Base-by-base conservation (phyloP, 37 sponge, comb jelly and placozoan genomes). In the Sycon ciliatum region DNA sequence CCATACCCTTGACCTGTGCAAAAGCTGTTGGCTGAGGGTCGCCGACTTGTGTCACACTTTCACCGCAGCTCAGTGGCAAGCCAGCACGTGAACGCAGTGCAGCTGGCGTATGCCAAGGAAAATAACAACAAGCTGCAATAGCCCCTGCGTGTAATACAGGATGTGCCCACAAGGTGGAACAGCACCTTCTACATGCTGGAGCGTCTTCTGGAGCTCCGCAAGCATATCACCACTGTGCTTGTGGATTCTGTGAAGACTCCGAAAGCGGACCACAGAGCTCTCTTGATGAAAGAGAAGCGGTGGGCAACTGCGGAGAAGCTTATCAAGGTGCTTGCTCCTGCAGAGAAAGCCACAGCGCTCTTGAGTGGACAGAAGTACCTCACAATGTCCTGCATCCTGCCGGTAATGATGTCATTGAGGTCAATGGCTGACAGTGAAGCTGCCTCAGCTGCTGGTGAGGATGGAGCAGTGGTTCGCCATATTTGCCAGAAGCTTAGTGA, bases 301-400 rank as follows among this genome's bases (percentile, higher is more conserved):
- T 57, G 58, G 58, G 9, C 28, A 6, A 27, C 28, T 4, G 58
- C 58, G 24, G 7, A 57, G 58, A 30, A 57, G 24, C 58, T 57
- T 4, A 30, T 57, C 28, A 57, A 57, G 7, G 58, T 57, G 58
- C 58, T 57, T 4, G 28, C 7, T 57, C 58, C 58, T 29, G 58
- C 58, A 57, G 58, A 57, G 28, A 57, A 30, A 57, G 58, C 58
- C 28, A 57, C 58, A 29, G 58, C 58, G 28, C 58, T 57, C 4
- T 30, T 57, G 24, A 30, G 58, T 57, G 58, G 58, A 4, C 58
- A 57, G 58, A 57, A 57, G 24, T 57, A 57, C 28, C 29, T 57
- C 28, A 57, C 58, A 29, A 30, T 57, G 58, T 27, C 58, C 28
- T 57, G 24, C 28, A 30, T 57, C 29, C 58, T 57, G 24, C 58